Percentiles rank a stretch among this genome's conserved stretches.
Conservation (phyloP, 2,113 vertebrate genomes). For the Balaenoptera acutorostrata region DNA sequence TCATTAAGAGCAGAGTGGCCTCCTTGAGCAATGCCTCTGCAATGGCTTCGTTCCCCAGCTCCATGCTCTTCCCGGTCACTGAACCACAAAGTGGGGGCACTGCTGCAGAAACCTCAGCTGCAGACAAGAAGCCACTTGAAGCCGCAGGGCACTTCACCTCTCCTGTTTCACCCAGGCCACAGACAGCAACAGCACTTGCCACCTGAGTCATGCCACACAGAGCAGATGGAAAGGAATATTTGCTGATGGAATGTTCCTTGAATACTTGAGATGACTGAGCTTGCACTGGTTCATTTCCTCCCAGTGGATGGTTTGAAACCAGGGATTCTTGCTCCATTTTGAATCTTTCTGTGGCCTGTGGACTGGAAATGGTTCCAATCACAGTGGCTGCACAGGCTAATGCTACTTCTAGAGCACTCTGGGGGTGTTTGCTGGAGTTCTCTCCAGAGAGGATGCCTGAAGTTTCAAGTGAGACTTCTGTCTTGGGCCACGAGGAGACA, state of each 20-base stretch:
- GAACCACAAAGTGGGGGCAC: constrained; percentile 83
- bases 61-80: constrained; percentile 82
- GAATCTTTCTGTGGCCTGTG: constrained; percentile 88
- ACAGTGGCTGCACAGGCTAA: constrained; percentile 92
- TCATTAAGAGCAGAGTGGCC: constrained; percentile 85
- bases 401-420: constrained; percentile 90
- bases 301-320: not conserved
- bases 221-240: constrained; percentile 90
- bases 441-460: constrained; percentile 64
- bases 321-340: constrained; percentile 77
- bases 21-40: constrained; percentile 90
- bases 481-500: constrained; percentile 72
- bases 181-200: constrained; percentile 90
- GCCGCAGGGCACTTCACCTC: constrained; percentile 75
- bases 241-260: constrained; percentile 10
- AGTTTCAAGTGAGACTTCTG: constrained; percentile 64
- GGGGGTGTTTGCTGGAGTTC: constrained; percentile 60
- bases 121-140: constrained; percentile 83
- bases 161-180: constrained; percentile 83
- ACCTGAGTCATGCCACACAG: constrained; percentile 93
- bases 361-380: constrained; percentile 93
- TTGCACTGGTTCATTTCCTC: constrained; percentile 55
- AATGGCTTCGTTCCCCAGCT: constrained; percentile 86
- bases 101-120: constrained; percentile 84
- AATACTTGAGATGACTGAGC: constrained; percentile 46